Evolutionary conservation across 53 echinoderm and acorn worm species (phyloP), one percentile per base, ranked within the genome.

Genomic region (Paracentrotus lividus): DNA sequence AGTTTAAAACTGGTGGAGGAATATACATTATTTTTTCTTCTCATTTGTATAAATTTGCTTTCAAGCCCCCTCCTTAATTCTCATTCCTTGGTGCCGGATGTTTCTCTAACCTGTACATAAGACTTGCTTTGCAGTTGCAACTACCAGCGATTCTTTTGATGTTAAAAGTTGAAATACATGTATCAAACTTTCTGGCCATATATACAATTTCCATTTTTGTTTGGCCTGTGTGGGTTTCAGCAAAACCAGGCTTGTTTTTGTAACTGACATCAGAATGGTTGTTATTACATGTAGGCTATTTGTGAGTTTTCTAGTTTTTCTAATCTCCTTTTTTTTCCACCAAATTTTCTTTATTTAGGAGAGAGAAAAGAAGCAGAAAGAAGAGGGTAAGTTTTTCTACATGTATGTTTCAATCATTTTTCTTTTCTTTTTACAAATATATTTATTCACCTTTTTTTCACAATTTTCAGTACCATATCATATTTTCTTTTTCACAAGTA

Each of bases 301-400:
- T n/a, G n/a, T n/a, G n/a, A n/a, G n/a, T n/a, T n/a, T n/a, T n/a
- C n/a, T n/a, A n/a, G n/a, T n/a, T n/a, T n/a, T n/a, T 52, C 52
- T 52, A 52, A 52, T 52, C 52, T 12, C 3, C 18, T 57, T 57
- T 57, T 1, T 54, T 88, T 88, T 61, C n/a, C n/a, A n/a, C n/a
- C n/a, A n/a, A n/a, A n/a, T 1, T 44, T 55, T 60, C 0, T 66
- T 9, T 60, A 51, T 44, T 42, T 78, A 96, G 96, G 94, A 94
- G 49, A 93, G 88, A 90, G 96, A 96, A 49, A 89, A 90, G 52
- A 94, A 93, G 77, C 85, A 94, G 85, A 96, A 96, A 14, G 94
- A 94, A 76, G 85, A 86, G 88, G 94, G 94, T 93, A 55, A 53
- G 94, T 55, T 45, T 65, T 8, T 1, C n/a, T 31, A 66, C 66